phyloP scores from a whole-genome alignment of 1,140 invertebrate genomes.

The Rhyacophila brunnea region DNA sequence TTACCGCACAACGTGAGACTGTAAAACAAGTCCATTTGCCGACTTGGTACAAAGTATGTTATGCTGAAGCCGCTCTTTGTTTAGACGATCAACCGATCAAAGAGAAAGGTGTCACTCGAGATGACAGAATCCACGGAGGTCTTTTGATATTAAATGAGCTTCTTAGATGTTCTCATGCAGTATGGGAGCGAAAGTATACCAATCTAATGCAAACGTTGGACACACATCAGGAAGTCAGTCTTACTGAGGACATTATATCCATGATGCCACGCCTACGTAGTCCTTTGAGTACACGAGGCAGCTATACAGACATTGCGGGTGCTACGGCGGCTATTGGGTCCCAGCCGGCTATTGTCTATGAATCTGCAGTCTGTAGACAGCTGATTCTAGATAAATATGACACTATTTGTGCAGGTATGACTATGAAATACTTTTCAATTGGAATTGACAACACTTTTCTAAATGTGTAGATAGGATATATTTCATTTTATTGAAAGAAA shows the following conservation, averaged over 20 bases:
- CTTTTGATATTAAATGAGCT: constrained; percentile 94
- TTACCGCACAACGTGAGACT: constrained; percentile 92
- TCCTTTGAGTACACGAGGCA: constrained; percentile 58
- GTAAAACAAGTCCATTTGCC: constrained; percentile 86
- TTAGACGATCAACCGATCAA: constrained; percentile 70
- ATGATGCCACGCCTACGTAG: constrained; percentile 60
- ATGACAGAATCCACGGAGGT: constrained; percentile 92
- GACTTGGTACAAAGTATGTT: constrained; percentile 90
- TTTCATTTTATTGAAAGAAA: too few relatives aligned
- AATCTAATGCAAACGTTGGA: constrained; percentile 60
- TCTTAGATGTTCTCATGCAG: constrained; percentile 85
- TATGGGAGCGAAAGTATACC: constrained; percentile 82
- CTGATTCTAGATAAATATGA: constrained; percentile 83
- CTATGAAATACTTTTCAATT: too few relatives aligned
- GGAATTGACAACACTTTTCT: too few relatives aligned
- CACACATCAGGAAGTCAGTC: constrained; percentile 49
- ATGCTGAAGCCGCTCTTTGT: constrained; percentile 81
- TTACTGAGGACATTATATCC: constrained; percentile 59
- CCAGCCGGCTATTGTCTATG: constrained; percentile 62
- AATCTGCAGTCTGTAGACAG: constrained; percentile 84
- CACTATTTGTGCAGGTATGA: constrained; percentile 67
- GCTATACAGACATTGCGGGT: constrained; percentile 49
- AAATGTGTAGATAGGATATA: too few relatives aligned
- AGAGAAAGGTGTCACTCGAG: constrained; percentile 78
- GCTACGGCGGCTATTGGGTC: constrained; percentile 47